Evolutionary conservation across 2,797 vertebrate species (phyloP).

Genomic region (Scolopax bukidnonensis): DNA sequence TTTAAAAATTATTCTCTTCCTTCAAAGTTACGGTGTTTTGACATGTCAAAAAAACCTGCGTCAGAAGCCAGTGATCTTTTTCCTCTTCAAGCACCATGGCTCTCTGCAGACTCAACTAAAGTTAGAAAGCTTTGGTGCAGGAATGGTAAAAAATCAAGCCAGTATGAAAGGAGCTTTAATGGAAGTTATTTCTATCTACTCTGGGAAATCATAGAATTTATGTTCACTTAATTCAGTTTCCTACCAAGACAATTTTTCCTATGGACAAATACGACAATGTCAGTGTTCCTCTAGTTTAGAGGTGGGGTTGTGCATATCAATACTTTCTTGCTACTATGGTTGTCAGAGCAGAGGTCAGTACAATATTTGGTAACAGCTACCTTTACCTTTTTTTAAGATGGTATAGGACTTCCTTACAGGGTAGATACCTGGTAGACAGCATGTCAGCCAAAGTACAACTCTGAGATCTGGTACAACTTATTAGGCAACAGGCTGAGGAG

Average conservation of each 20-base stretch:
- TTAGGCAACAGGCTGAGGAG: neutral
- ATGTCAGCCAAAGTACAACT: neutral
- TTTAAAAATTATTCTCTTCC: neutral
- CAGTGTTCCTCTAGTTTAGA: neutral
- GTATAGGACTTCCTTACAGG: neutral
- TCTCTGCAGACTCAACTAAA: neutral
- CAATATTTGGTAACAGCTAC: neutral
- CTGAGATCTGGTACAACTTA: neutral
- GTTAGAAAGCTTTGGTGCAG: neutral
- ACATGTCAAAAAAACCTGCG: neutral
- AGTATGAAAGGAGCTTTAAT: neutral
- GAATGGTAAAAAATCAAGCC: neutral
- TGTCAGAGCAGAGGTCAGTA: neutral
- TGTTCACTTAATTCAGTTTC: neutral
- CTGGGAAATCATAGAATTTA: neutral
- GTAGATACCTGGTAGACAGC: neutral
- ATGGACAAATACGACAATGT: neutral
- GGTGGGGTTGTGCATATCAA: neutral
- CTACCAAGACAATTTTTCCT: neutral
- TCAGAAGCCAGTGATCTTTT: neutral
- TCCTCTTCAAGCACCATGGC: neutral
- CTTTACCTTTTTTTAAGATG: neutral
- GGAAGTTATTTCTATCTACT: neutral
- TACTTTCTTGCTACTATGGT: neutral
- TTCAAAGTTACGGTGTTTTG: neutral